Base-by-base conservation (phyloP, 2,797 vertebrate genomes). In the Euphonia xanthogaster region DNA sequence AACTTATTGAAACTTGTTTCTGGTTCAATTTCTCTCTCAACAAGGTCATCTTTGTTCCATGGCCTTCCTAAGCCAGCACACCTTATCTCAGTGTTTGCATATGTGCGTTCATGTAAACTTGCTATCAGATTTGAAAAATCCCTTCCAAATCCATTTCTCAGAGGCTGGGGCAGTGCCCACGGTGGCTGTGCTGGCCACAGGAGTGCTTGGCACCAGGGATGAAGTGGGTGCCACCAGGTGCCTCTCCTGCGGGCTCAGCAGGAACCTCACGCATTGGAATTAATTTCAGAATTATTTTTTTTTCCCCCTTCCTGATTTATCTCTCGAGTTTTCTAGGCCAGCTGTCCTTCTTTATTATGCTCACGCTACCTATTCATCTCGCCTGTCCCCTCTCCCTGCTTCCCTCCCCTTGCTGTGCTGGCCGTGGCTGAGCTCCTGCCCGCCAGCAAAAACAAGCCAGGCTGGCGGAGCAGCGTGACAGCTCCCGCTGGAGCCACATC, bases 281-380 rank as follows among this genome's bases (percentile, higher is more conserved):
- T 76, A 90, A 42, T 95, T 91, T 54, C 58, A n/a, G 12, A 37
- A 28, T 20, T n/a, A 14, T 44, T 15, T 77, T 62, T 77, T 67
- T 42, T 15, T 8, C 48, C 53, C 5, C 20, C 50, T 91, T 76
- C n/a, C 65, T 0, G 1, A 90, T 85, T 92, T 92, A 72, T 96
- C 77, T 88, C 90, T 51, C 22, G 61, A 78, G 62, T 51, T 96
- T 97, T 97, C 96, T 96, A 96, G 96, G 96, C 90, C 95, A 96
- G 66, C 88, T 92, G 92, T 96, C 96, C 74, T 91, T 93, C 89
- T 92, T 91, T 81, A 86, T 97, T 95, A 96, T 93, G 66, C 65
- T 97, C 93, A 88, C 9, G 1, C 66, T 71, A 95, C 92, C 85
- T 94, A 60, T 89, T 94, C 86, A 77, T 93, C 89, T 88, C 9